Conservation (phyloP, 2,113 vertebrate species). For the Bucco capensis region DNA sequence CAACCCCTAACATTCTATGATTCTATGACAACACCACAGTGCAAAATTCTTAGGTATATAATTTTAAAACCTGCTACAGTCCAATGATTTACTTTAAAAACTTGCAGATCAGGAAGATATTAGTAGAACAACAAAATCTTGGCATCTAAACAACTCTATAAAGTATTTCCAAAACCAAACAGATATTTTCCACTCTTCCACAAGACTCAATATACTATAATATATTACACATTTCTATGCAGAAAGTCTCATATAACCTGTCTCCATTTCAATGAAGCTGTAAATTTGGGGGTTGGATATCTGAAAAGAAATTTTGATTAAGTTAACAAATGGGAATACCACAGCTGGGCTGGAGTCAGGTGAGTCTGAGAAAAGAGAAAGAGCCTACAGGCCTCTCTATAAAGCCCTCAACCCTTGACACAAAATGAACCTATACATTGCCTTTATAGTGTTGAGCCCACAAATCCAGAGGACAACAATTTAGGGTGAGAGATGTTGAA, state of each 20-base stretch:
- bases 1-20: too few species aligned
- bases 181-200: conserved; percentile 35
- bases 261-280: neutral
- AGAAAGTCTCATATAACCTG: neutral
- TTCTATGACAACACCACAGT: neutral
- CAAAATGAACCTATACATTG: neutral
- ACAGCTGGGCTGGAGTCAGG: neutral
- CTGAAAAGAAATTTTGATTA: neutral
- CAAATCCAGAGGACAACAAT: neutral
- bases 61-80: neutral
- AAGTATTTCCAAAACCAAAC: conserved; percentile 17
- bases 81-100: neutral
- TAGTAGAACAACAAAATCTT: conserved; percentile 23
- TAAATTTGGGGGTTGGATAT: neutral
- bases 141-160: neutral
- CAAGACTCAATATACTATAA: conserved; percentile 12
- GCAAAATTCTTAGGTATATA: neutral
- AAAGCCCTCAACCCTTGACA: neutral
- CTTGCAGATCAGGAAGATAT: conserved; percentile 11
- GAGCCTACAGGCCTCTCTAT: neutral
- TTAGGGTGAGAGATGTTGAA: neutral
- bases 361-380: neutral
- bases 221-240: neutral
- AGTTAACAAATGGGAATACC: neutral
- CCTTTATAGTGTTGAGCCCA: neutral